Conservation (phyloP, 2,113 vertebrate genomes). For the Platichthys stellatus region DNA sequence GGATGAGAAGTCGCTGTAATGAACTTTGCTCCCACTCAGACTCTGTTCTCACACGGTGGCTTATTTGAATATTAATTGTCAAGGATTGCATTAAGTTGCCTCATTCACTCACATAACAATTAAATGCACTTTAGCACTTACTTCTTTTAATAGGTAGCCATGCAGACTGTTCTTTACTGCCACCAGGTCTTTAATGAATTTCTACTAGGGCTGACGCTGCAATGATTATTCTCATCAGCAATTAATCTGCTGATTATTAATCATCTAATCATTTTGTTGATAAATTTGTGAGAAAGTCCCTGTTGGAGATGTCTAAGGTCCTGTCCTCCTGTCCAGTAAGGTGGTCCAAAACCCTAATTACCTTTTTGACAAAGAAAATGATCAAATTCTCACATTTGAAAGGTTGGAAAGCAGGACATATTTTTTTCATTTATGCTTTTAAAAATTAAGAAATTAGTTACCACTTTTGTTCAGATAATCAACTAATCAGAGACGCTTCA, state of each 20-base stretch:
- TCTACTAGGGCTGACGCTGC: neutral
- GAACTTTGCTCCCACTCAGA: conserved; percentile 8
- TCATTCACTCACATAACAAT: neutral
- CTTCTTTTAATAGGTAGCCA: neutral
- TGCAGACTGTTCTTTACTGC: neutral
- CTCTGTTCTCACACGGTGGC: neutral
- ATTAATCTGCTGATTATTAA: neutral
- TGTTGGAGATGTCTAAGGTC: neutral
- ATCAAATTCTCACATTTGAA: too few species aligned
- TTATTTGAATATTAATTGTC: neutral
- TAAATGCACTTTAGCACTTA: neutral
- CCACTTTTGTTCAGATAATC: neutral
- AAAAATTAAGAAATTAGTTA: neutral
- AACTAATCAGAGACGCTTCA: neutral
- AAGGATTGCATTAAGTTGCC: neutral
- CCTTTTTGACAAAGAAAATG: neutral
- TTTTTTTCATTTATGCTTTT: too few species aligned
- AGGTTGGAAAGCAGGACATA: too few species aligned
- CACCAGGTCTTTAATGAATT: neutral
- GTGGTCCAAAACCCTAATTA: neutral
- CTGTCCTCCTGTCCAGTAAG: too few species aligned
- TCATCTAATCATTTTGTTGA: neutral
- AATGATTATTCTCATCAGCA: neutral
- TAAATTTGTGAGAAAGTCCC: neutral
- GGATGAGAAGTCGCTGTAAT: conserved; percentile 16